phyloP scores from a whole-genome alignment of 2,797 vertebrate genomes.

The Poecilia velifera region DNA sequence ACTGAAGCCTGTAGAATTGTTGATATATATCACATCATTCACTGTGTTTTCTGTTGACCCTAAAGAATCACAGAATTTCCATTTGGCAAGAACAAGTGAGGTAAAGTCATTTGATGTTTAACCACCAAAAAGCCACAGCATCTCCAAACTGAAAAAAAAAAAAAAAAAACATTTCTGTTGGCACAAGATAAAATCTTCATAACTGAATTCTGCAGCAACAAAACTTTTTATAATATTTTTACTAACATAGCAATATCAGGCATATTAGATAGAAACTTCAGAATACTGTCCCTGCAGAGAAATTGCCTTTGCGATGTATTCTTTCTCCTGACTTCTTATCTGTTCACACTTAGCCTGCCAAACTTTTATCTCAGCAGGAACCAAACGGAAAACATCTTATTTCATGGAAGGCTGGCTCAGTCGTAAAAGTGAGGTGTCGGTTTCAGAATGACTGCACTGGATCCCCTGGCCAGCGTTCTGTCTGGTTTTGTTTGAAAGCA shows the following conservation, averaged over 20 bases:
- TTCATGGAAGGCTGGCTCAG: constrained; percentile 31
- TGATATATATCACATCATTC: neutral
- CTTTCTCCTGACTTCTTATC: constrained; percentile 43
- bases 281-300: constrained; percentile 26
- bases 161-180: constrained; percentile 15
- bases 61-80: neutral
- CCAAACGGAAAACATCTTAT: constrained; percentile 45
- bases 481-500: constrained; percentile 54
- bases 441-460: constrained; percentile 38
- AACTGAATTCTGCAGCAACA: constrained; percentile 21
- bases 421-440: constrained; percentile 28
- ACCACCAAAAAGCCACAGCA: constrained; percentile 34
- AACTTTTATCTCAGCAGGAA: constrained; percentile 48
- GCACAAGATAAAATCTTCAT: constrained; percentile 30
- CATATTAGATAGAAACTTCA: constrained; percentile 13
- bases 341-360: constrained; percentile 22
- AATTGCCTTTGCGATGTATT: constrained; percentile 27
- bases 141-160: neutral
- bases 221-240: constrained; percentile 13
- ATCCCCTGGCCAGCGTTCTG: constrained; percentile 48
- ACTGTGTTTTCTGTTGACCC: neutral
- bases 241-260: neutral
- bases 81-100: constrained; percentile 10
- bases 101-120: constrained; percentile 11
- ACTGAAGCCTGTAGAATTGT: neutral